These are phyloP conservation scores for Malurus elegans DNA, from an alignment of 2,113 vertebrate species.

Conservation along the genomic window DNA sequence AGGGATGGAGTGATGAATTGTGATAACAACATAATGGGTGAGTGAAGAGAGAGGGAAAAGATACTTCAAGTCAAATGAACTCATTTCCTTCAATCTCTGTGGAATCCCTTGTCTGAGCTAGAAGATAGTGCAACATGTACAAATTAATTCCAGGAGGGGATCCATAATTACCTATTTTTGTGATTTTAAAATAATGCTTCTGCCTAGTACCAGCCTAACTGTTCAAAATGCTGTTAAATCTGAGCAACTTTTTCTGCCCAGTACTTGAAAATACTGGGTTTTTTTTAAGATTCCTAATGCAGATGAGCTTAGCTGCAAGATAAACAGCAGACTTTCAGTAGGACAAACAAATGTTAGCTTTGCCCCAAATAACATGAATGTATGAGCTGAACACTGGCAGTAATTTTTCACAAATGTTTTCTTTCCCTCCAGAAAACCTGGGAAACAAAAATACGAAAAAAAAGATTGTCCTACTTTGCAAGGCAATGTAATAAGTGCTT, in stretches of 20 bases:
- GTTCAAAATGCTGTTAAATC: background rate
- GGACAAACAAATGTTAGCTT: background rate
- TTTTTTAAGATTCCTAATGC: background rate
- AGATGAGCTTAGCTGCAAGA: background rate
- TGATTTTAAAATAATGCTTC: background rate
- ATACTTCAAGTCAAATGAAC: background rate
- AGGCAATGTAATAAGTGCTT: background rate
- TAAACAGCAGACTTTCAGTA: background rate
- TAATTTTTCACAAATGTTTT: background rate
- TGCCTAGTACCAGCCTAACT: background rate
- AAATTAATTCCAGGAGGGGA: background rate
- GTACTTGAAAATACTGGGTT: background rate
- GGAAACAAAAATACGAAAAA: background rate
- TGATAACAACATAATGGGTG: slow-evolving; percentile 66
- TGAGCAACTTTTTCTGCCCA: background rate
- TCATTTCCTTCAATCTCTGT: background rate
- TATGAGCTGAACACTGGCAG: background rate
- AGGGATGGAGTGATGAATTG: slow-evolving; percentile 85
- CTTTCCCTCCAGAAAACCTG: background rate
- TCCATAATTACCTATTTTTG: background rate
- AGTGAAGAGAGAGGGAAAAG: background rate
- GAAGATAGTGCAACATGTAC: background rate
- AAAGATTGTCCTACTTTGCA: background rate
- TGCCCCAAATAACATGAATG: background rate
- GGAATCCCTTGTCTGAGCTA: background rate